A percentile compares a stretch with the other conserved stretches of the same genome.
Conservation (phyloP, 2,888 invertebrate species). For the Chesias legatella region DNA sequence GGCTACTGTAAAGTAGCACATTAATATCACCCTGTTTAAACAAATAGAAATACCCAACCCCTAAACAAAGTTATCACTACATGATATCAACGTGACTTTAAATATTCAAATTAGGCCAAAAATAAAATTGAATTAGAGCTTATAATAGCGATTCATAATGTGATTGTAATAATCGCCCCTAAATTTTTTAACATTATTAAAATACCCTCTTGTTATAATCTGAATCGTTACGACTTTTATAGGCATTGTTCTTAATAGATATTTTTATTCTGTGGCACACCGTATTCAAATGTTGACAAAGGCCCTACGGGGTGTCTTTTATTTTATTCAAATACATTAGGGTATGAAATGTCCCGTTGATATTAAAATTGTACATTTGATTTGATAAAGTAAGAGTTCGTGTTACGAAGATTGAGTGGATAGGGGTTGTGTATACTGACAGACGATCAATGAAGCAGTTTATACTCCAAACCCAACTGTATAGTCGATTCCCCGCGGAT, state of each 20-base stretch:
- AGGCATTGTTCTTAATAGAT: too few species aligned
- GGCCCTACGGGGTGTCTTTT: constrained; percentile 29
- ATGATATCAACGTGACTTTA: not conserved
- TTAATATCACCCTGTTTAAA: too few species aligned
- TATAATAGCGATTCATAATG: constrained; percentile 20
- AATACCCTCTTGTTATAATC: too few species aligned
- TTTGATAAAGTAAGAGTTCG: constrained; percentile 2
- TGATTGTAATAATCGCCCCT: constrained; percentile 25
- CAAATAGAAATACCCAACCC: not conserved
- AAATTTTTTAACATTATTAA: constrained; percentile 29
- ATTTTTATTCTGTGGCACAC: constrained; percentile 8
- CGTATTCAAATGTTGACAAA: constrained; percentile 32
- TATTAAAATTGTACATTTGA: constrained; percentile 10
- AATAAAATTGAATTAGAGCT: constrained; percentile 8
- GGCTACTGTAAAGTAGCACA: too few species aligned
- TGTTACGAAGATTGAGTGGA: too few species aligned
- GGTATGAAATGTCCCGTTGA: constrained; percentile 19
- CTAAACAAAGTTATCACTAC: not conserved
- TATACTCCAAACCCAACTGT: too few species aligned
- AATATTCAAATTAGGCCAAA: not conserved
- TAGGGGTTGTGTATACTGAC: too few species aligned
- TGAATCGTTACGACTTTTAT: constrained; percentile 25
- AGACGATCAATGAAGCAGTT: too few species aligned
- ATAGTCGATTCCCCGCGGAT: too few species aligned
- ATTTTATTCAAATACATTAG: constrained; percentile 29